Conservation (phyloP, 2,113 vertebrate species). For the Chunga burmeisteri region DNA sequence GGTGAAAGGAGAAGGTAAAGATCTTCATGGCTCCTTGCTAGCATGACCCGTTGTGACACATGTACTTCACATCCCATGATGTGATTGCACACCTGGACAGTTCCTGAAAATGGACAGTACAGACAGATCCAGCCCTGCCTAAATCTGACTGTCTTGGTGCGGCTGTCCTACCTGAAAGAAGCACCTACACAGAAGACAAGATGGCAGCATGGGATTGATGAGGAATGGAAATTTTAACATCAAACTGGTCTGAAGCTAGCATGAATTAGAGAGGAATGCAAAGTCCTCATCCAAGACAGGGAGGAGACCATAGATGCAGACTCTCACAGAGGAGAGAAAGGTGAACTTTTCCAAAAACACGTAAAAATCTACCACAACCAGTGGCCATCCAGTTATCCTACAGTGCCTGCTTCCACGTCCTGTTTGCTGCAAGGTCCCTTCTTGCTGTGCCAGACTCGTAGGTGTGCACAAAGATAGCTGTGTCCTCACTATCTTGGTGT, state of each 20-base stretch:
- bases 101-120: not conserved
- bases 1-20: not conserved
- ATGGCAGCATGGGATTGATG: not conserved
- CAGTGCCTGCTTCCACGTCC: not conserved
- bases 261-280: not conserved
- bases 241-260: not conserved
- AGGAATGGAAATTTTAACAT: not conserved
- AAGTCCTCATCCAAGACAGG: not conserved
- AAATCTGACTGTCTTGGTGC: not conserved
- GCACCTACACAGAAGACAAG: not conserved
- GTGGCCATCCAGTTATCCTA: not conserved
- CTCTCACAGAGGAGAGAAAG: not conserved
- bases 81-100: not conserved
- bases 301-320: not conserved
- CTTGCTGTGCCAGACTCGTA: not conserved
- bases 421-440: not conserved
- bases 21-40: not conserved
- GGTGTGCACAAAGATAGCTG: not conserved
- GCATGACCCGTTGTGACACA: not conserved
- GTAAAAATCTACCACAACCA: not conserved
- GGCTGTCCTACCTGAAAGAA: not conserved
- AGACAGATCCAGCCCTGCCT: not conserved
- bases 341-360: not conserved
- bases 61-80: not conserved
- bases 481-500: not conserved